phyloP scores from a whole-genome alignment of 2,113 vertebrate genomes.

The Nettapus auritus region DNA sequence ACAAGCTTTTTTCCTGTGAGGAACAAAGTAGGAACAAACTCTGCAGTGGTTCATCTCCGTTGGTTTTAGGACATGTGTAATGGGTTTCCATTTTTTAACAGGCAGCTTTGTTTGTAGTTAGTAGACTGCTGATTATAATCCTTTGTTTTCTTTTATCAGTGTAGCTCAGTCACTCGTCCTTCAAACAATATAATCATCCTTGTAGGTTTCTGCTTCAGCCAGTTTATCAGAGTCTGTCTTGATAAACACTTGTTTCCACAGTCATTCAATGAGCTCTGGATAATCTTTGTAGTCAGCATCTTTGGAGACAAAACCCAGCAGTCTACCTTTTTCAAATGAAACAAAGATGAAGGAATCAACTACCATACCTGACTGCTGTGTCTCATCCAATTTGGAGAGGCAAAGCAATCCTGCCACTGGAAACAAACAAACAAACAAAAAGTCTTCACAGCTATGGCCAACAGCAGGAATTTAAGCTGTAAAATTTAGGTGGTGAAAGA shows the following conservation, averaged over 20 bases:
- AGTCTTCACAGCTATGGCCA: not conserved
- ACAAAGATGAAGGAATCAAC: not conserved
- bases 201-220: not conserved
- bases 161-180: not conserved
- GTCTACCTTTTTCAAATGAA: not conserved
- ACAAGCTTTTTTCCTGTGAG: not conserved
- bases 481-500: not conserved
- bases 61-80: not conserved
- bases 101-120: not conserved
- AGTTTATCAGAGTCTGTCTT: not conserved
- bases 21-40: not conserved
- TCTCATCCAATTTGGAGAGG: not conserved
- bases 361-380: not conserved
- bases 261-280: not conserved
- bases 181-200: not conserved
- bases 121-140: not conserved
- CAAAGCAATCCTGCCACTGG: not conserved
- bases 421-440: not conserved
- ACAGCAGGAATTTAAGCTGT: not conserved
- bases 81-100: not conserved
- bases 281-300: not conserved
- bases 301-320: not conserved
- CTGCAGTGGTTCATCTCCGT: not conserved
- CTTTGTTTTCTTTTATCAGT: not conserved
- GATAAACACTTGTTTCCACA: not conserved